A percentile compares a stretch with the other conserved stretches of the same genome.
Evolutionary conservation across 2,888 invertebrate species (phyloP).

Genomic region (Tineola bisselliella): DNA sequence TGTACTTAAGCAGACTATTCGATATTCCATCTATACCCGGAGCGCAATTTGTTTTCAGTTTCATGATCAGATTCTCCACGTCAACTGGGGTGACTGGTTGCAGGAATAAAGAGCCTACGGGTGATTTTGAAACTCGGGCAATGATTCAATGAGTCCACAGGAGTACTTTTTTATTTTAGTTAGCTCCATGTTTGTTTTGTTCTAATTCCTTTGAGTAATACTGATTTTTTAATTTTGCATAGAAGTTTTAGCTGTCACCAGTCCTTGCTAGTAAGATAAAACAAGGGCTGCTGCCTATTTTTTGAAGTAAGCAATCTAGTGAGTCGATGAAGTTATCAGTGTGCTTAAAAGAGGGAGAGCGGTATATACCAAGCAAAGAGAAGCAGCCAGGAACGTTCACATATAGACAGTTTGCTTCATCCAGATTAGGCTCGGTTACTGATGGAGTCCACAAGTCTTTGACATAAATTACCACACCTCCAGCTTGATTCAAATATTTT

Average conservation of each 20-base stretch:
- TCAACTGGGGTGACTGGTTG: no score
- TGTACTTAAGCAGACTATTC: no score
- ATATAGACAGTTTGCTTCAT: conserved; percentile 17
- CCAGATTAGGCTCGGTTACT: conserved; percentile 16
- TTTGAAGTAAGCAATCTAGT: no score
- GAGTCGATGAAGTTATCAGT: conserved; percentile 14
- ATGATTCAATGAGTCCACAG: conserved; percentile 13
- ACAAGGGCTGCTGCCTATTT: not conserved
- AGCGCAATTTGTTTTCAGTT: no score
- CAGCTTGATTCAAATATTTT: conserved; percentile 16
- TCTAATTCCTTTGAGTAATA: no score
- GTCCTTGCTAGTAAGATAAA: conserved; percentile 13
- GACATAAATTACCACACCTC: conserved; percentile 17
- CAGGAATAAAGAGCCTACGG: not conserved
- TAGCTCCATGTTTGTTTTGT: not conserved
- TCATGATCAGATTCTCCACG: no score
- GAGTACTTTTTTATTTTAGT: not conserved
- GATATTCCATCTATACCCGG: no score
- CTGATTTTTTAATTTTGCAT: not conserved
- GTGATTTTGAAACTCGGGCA: not conserved
- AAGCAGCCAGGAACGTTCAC: not conserved
- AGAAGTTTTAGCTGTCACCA: not conserved
- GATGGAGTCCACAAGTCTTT: conserved; percentile 13
- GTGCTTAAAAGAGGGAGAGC: conserved; percentile 17
- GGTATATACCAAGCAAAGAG: conserved; percentile 16